These are phyloP conservation scores for Dendrocopos noguchii DNA, from an alignment of 2,113 vertebrate genomes.

Conservation along the genomic window DNA sequence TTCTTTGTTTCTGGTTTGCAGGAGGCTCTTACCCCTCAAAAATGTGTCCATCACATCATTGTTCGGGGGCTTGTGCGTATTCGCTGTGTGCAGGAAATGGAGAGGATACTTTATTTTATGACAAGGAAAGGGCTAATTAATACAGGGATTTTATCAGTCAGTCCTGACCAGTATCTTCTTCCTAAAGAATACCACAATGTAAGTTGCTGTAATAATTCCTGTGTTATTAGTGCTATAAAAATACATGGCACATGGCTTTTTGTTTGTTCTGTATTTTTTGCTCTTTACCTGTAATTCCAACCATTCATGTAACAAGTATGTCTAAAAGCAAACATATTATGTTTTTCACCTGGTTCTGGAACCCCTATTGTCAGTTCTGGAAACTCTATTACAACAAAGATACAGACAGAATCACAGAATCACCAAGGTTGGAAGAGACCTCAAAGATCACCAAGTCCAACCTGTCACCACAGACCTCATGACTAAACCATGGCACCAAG, in stretches of 20 bases:
- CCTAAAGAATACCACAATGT: slow-evolving; percentile 87
- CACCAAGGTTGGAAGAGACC: too few species aligned
- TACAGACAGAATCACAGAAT: too few species aligned
- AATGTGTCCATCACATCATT: slow-evolving; percentile 87
- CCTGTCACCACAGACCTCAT: too few species aligned
- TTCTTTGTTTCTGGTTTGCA: slow-evolving; percentile 53
- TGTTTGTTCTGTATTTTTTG: not conserved
- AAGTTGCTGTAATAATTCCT: slow-evolving; percentile 45
- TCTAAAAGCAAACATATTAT: not conserved
- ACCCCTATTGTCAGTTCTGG: too few species aligned
- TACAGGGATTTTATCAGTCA: slow-evolving; percentile 87
- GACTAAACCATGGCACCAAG: too few species aligned
- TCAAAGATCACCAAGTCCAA: too few species aligned
- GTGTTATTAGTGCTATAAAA: not conserved
- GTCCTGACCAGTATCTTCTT: slow-evolving; percentile 82
- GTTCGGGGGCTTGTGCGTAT: slow-evolving; percentile 94
- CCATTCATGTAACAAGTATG: not conserved
- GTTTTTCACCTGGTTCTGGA: not conserved
- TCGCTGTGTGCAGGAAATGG: slow-evolving; percentile 93
- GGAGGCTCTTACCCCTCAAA: slow-evolving; percentile 91
- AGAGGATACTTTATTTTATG: slow-evolving; percentile 93
- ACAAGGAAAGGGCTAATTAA: slow-evolving; percentile 96
- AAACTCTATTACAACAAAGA: too few species aligned
- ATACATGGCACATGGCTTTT: not conserved
- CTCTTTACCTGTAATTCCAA: not conserved